Evolutionary conservation across 2,888 invertebrate genomes (phyloP), one percentile per base, ranked within the genome.

Genomic region (Octonoba sinensis): DNA sequence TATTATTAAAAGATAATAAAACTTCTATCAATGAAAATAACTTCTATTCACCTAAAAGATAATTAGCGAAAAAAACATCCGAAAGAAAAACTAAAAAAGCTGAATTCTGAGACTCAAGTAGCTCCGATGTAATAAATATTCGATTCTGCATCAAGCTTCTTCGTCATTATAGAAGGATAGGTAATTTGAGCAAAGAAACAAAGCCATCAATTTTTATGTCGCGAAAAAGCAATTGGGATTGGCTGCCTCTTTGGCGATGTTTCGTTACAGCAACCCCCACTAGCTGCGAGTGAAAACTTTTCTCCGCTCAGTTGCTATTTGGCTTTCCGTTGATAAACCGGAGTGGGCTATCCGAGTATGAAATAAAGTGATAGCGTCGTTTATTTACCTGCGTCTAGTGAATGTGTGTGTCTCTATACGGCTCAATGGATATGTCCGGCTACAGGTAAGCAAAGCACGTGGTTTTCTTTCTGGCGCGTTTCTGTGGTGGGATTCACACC

Each of bases 381-480:
- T 76, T 76, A 69, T 76, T 69, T 76, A 56, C 51, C 24, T 62
- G 56, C 44, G 27, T 51, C 18, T 13, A 12, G 47, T 47, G 51
- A 22, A n/a, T 22, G 18, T 57, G 49, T 74, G 65, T 24, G 18
- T 64, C 27, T 27, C 64, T 49, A 59, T 66, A 20, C 51, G 51
- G 67, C 71, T 54, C 79, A 67, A 81, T 81, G 79, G 79, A 81
- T 81, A 81, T 36, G 62, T 60, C 79, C 73, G 56, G 65, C 46
- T 79, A 56, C 79, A 81, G 79, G 79, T 81, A 81, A 81, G 79
- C 73, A 27, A 49, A 54, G 65, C 79, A 81, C 79, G 79, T 81
- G 79, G 60, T 81, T 56, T 54, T 54, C 27, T 49, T 51, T 51
- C 16, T 70, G 64, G 54, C 69, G 76, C 69, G 67, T 62, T 60